phyloP scores from a whole-genome alignment of 2,797 vertebrate species.

The Oceanodroma leucorhoa region DNA sequence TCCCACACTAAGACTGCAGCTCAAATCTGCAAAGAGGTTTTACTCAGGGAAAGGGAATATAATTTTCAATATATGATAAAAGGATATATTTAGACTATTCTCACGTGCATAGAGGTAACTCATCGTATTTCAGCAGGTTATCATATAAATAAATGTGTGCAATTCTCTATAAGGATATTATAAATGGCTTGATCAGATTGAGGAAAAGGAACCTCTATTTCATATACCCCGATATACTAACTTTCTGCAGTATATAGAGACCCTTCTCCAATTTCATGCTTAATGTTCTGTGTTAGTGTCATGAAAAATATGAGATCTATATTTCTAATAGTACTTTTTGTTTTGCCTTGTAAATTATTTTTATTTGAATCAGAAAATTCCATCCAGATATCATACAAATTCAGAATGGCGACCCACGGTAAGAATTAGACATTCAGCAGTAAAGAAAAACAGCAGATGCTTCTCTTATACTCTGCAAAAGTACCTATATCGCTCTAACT shows the following conservation, averaged over 20 bases:
- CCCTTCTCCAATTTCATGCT: not conserved
- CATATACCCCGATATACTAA: not conserved
- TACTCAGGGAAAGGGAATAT: not conserved
- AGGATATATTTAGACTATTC: not conserved
- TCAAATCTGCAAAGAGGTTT: not conserved
- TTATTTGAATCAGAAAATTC: not conserved
- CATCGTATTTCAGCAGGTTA: not conserved
- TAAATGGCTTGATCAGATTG: not conserved
- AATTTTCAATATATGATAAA: not conserved
- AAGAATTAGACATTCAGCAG: not conserved
- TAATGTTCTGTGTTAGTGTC: not conserved
- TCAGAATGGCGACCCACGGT: not conserved
- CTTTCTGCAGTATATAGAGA: not conserved
- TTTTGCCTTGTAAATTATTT: not conserved
- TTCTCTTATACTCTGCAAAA: not conserved
- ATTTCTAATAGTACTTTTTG: not conserved
- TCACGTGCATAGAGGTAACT: not conserved
- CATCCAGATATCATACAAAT: not conserved
- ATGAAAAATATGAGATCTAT: not conserved
- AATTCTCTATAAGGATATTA: not conserved
- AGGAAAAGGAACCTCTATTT: conserved; percentile 10
- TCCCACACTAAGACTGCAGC: not conserved
- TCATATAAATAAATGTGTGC: not conserved
- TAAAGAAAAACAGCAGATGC: not conserved
- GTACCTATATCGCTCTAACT: not conserved